These are phyloP conservation scores for Diglossa cyanea DNA, from an alignment of 2,797 vertebrate genomes.

Conservation along the genomic window DNA sequence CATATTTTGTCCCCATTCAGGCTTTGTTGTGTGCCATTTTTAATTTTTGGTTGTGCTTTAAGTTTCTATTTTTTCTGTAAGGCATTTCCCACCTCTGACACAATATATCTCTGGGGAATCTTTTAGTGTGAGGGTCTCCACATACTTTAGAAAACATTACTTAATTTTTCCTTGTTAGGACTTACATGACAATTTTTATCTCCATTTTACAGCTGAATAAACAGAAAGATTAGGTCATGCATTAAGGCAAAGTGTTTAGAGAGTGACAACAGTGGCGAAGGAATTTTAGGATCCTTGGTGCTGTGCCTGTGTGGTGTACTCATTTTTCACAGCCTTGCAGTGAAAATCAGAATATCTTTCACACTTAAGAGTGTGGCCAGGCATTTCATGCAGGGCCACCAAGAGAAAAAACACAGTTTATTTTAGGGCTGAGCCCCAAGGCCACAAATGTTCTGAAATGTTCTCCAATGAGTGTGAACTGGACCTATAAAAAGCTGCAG, in stretches of 20 bases:
- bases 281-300: background rate
- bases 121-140: background rate
- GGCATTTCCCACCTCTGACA: background rate
- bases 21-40: background rate
- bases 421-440: background rate
- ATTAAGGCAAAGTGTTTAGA: background rate
- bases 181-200: conserved; percentile 23
- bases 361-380: background rate
- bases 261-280: background rate
- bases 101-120: background rate
- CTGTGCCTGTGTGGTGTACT: background rate
- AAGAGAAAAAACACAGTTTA: background rate
- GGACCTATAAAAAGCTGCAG: background rate
- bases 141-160: background rate
- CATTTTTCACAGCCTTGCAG: background rate
- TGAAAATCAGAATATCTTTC: background rate
- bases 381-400: background rate
- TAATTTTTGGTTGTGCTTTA: background rate
- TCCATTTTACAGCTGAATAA: conserved; percentile 53
- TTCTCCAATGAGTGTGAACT: background rate
- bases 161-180: conserved; percentile 5
- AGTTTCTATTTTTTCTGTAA: background rate
- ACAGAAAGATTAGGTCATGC: conserved; percentile 32
- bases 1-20: background rate
- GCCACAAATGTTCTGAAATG: background rate